Percentiles rank a stretch among this genome's conserved stretches.
Evolutionary conservation across 2,113 vertebrate species (phyloP).

Genomic region (Dipodomys spectabilis): DNA sequence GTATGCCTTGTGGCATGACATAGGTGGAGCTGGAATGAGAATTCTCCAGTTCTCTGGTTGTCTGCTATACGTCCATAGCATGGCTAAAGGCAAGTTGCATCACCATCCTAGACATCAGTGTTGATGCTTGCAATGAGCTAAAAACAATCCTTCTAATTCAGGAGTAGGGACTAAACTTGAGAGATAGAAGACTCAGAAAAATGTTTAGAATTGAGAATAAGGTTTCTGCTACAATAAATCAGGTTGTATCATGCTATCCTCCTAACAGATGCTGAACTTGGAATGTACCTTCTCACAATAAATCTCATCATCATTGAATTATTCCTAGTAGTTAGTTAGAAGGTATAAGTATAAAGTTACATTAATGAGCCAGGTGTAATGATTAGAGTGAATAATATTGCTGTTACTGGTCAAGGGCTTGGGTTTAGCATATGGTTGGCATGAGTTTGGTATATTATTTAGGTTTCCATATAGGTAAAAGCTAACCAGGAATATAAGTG

Average conservation of each 20-base stretch:
- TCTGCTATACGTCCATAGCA: neutral
- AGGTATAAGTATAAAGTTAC: neutral
- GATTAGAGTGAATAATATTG: too few relatives aligned
- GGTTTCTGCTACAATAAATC: neutral
- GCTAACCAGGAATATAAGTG: neutral
- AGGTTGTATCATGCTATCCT: neutral
- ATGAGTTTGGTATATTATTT: neutral
- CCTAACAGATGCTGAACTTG: neutral
- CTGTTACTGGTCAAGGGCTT: neutral
- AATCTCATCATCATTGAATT: neutral
- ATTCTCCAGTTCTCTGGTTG: neutral
- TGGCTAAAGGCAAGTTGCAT: neutral
- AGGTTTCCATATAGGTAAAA: neutral
- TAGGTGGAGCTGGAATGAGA: neutral
- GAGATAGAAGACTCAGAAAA: neutral
- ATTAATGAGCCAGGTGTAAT: neutral
- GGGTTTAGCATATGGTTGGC: neutral
- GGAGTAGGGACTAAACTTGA: neutral
- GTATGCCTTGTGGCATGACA: neutral
- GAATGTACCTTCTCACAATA: neutral
- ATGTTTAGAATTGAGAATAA: neutral
- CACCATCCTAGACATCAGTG: neutral
- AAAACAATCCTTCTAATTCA: neutral
- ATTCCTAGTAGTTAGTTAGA: neutral
- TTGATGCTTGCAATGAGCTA: too few relatives aligned